Evolutionary conservation across 2,888 invertebrate genomes (phyloP), one percentile per base, ranked within the genome.

Genomic region (Augochlorella aurata): DNA sequence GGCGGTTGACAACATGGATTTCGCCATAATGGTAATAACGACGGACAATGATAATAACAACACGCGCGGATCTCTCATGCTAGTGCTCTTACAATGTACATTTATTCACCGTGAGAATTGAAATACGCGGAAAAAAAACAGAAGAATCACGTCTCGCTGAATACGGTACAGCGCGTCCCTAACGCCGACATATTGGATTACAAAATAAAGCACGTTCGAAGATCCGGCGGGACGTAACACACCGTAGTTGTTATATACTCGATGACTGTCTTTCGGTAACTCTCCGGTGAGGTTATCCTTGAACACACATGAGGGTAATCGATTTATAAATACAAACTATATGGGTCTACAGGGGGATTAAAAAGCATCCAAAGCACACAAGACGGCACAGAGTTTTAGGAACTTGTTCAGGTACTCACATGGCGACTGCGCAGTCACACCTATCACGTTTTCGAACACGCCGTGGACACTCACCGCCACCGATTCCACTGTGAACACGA

Each of bases 391-490:
- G 70, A 82, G 66, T 74, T 79, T 81, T 49, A 67, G 77, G 86
- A 79, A 81, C 85, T 86, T 76, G 74, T 81, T 82, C 85, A 88
- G 86, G 82, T 92, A 93, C 93, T 91, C 90, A 92, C 93, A 93
- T 91, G 91, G 92, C 93, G 93, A 90, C 90, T 93, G 93, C 93
- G 93, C 93, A 93, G 93, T 93, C 92, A 92, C 92, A 92, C 92
- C 92, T 92, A 89, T 89, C 91, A 91, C 91, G 90, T 90, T 92
- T 92, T 90, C 87, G 87, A 89, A 88, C 88, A 86, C 85, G 85
- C 82, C 81, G 85, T 83, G 72, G 65, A 66, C 79, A 79, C 87
- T 85, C 85, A 79, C 72, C 24, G 70, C 38, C 79, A 81, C 85
- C 12, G 45, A 83, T 81, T 73, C 12, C 77, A 83, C 83, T 54